A percentile compares a stretch with the other conserved stretches of the same genome.
phyloP scores from a whole-genome alignment of 2,797 vertebrate species.

The Notolabrus celidotus region DNA sequence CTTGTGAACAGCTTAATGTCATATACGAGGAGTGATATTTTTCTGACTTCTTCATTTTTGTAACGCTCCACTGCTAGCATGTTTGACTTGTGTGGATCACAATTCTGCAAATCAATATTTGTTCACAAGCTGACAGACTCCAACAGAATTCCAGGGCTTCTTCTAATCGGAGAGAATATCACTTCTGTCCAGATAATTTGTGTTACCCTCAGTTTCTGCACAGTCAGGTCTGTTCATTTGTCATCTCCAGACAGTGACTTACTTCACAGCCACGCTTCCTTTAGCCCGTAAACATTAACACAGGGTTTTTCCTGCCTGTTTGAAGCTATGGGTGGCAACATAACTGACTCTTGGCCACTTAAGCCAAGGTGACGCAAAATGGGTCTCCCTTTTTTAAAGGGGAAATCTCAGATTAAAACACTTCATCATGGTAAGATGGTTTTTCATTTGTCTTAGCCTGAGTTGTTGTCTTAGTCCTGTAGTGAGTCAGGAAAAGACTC shows the following conservation, averaged over 20 bases:
- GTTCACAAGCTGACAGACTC: too few species aligned
- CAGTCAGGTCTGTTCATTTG: constrained; percentile 17
- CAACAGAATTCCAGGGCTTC: too few species aligned
- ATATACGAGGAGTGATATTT: not conserved
- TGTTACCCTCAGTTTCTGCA: constrained; percentile 11
- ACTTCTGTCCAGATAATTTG: not conserved
- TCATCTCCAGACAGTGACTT: constrained; percentile 21
- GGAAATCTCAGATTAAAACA: too few species aligned
- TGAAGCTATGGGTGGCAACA: not conserved
- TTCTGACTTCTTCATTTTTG: not conserved
- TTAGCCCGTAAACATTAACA: not conserved
- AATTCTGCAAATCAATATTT: constrained; percentile 1
- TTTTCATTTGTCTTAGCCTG: too few species aligned
- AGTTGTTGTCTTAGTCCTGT: not conserved
- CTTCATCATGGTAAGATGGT: too few species aligned
- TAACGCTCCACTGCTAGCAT: not conserved
- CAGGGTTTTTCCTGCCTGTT: constrained; percentile 15
- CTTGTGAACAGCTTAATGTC: not conserved
- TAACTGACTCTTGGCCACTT: not conserved
- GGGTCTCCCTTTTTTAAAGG: too few species aligned
- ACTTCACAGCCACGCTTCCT: constrained; percentile 26
- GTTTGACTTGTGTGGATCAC: constrained; percentile 10
- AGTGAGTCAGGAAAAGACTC: constrained; percentile 16
- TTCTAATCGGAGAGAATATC: not conserved
- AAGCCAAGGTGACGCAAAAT: not conserved